phyloP scores from a whole-genome alignment of 2,797 vertebrate genomes.

The Sebastes oblongus region DNA sequence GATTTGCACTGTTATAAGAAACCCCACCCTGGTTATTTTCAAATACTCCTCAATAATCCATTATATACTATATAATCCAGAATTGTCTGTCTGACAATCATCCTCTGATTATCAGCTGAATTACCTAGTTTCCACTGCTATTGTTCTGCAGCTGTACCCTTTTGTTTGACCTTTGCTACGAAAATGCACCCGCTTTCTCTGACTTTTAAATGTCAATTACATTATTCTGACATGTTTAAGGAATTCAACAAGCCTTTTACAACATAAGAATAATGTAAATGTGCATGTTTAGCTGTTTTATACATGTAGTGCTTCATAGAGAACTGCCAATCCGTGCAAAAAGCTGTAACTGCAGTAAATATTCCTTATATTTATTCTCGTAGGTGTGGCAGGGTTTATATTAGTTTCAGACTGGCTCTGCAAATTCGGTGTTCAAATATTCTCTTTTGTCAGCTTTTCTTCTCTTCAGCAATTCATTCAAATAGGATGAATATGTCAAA shows the following conservation, averaged over 20 bases:
- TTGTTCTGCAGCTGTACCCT: slow-evolving; percentile 18
- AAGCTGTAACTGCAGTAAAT: not conserved
- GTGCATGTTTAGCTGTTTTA: not conserved
- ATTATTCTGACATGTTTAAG: not conserved
- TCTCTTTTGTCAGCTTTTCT: not conserved
- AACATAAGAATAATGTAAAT: not conserved
- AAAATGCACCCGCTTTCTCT: slow-evolving; percentile 12
- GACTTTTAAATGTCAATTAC: slow-evolving; percentile 20
- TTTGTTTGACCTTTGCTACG: slow-evolving; percentile 43
- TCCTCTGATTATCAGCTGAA: slow-evolving; percentile 1
- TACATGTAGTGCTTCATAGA: not conserved
- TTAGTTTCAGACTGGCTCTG: not conserved
- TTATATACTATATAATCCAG: not conserved
- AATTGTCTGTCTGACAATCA: not conserved
- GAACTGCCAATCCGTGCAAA: not conserved
- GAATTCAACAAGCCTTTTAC: not conserved
- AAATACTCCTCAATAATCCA: not conserved
- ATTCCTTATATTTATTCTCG: not conserved
- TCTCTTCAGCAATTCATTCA: not conserved
- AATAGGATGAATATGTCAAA: not conserved
- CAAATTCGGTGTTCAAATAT: not conserved
- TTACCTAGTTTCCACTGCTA: slow-evolving; percentile 6
- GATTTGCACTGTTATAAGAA: not conserved
- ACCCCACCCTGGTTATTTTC: not conserved
- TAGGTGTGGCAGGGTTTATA: not conserved